phyloP scores from a whole-genome alignment of 2,797 vertebrate species.

The Mareca strepera region DNA sequence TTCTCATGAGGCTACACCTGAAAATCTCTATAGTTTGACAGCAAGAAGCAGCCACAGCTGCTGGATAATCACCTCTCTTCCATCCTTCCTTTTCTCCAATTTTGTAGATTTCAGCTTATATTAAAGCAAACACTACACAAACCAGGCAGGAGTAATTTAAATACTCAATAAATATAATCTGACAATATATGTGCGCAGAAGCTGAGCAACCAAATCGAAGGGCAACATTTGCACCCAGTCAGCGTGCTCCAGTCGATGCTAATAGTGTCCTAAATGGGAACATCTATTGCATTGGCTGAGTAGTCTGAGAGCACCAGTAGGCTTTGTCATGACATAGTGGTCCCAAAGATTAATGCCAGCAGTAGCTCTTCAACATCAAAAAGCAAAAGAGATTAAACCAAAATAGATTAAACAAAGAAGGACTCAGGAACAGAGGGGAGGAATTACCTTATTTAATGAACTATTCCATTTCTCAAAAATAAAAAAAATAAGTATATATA shows the following conservation, averaged over 20 bases:
- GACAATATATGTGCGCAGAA: not conserved
- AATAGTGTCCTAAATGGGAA: not conserved
- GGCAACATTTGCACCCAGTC: not conserved
- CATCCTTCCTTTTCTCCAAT: not conserved
- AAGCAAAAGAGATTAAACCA: not conserved
- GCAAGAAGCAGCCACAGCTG: not conserved
- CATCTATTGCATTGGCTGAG: constrained; percentile 76
- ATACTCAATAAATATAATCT: not conserved
- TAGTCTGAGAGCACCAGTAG: constrained; percentile 80
- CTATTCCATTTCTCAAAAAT: not conserved
- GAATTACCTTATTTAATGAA: not conserved
- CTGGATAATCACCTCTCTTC: not conserved
- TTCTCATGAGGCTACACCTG: not conserved
- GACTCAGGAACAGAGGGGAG: not conserved
- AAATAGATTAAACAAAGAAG: not conserved
- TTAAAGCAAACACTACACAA: not conserved
- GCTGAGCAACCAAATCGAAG: not conserved
- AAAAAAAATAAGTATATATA: too few relatives aligned
- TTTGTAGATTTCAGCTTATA: not conserved
- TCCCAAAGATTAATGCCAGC: constrained; percentile 88
- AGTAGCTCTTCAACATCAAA: constrained; percentile 76
- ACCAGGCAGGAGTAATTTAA: not conserved
- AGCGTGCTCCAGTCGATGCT: not conserved
- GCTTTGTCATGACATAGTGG: constrained; percentile 83
- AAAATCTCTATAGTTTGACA: not conserved